These are phyloP conservation scores for Spondyliosoma cantharus DNA, from an alignment of 2,797 vertebrate genomes.

Conservation along the genomic window DNA sequence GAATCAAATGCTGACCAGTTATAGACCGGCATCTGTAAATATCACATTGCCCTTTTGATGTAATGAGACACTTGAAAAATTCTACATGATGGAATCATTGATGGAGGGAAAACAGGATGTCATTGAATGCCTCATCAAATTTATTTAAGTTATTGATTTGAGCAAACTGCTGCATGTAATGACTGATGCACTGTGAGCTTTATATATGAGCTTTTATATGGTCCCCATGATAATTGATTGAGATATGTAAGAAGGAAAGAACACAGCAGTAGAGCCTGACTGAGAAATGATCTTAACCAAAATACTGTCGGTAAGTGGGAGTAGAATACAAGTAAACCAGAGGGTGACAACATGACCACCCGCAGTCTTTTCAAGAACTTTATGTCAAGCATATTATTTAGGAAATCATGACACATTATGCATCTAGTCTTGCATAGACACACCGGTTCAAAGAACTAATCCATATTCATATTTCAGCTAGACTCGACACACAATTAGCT, in stretches of 20 bases:
- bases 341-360: neutral
- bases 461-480: conserved; percentile 3
- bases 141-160: neutral
- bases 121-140: neutral
- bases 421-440: neutral
- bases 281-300: neutral
- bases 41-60: neutral
- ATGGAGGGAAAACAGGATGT: neutral
- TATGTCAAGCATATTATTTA: neutral
- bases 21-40: neutral
- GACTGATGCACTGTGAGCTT: neutral
- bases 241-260: neutral
- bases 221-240: neutral
- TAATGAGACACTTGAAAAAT: neutral
- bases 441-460: neutral
- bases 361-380: neutral
- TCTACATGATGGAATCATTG: neutral
- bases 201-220: too few species aligned
- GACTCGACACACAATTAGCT: neutral
- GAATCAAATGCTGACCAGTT: neutral
- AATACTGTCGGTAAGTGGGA: neutral
- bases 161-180: conserved; percentile 7
- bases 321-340: neutral
- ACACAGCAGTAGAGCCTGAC: neutral
- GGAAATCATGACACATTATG: neutral